Conservation (phyloP, 2,113 vertebrate genomes). For the Sula dactylatra region DNA sequence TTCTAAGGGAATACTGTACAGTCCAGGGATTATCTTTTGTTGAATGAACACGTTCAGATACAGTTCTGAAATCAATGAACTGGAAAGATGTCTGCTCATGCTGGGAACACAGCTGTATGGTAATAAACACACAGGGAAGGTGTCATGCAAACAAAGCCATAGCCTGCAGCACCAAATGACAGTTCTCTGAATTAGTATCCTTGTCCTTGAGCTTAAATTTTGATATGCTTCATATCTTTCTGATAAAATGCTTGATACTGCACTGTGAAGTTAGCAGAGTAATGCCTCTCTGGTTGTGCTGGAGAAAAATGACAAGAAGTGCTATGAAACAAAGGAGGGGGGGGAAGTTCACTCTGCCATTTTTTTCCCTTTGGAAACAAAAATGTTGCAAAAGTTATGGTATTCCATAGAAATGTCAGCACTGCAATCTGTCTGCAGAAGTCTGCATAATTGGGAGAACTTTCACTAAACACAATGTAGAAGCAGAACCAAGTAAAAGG, state of each 20-base stretch:
- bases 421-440: constrained; percentile 25
- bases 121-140: neutral
- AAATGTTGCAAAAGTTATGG: constrained; percentile 19
- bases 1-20: neutral
- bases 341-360: neutral
- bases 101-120: neutral
- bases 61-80: constrained; percentile 29
- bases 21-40: constrained; percentile 39
- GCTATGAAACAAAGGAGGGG: neutral
- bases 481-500: constrained; percentile 37
- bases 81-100: constrained; percentile 26
- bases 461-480: constrained; percentile 24
- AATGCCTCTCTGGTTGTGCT: neutral
- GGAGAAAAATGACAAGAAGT: neutral
- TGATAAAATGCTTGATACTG: constrained; percentile 21
- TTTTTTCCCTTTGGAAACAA: neutral
- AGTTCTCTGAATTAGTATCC: constrained; percentile 9
- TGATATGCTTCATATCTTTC: constrained; percentile 35
- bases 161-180: constrained; percentile 24
- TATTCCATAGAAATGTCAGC: constrained; percentile 36
- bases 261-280: neutral
- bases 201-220: constrained; percentile 47
- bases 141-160: constrained; percentile 31
- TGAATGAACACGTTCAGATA: constrained; percentile 39
- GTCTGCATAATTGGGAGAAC: constrained; percentile 36